A percentile compares a stretch with the other conserved stretches of the same genome.
Conservation (phyloP, 2,888 invertebrate species). For the Onchidella celtica region DNA sequence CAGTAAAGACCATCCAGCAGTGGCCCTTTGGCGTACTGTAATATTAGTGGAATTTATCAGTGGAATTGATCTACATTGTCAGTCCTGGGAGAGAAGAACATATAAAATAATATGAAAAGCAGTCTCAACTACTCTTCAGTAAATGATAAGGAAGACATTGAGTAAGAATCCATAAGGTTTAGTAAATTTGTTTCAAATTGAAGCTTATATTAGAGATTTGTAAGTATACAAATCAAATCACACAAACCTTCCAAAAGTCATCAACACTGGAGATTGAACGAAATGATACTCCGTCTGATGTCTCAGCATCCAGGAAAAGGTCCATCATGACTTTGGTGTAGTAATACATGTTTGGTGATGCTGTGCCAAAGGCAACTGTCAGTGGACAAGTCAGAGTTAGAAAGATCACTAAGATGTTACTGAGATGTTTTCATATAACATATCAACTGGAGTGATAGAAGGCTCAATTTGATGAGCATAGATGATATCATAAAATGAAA, state of each 20-base stretch:
- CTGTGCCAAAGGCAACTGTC: conserved; percentile 82
- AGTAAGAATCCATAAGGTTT: too few relatives aligned
- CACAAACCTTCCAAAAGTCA: conserved; percentile 84
- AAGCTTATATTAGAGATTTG: too few relatives aligned
- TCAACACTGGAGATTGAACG: conserved; percentile 70
- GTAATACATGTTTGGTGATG: conserved; percentile 83
- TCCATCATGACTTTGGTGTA: conserved; percentile 83
- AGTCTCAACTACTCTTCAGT: not conserved
- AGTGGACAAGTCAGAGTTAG: too few relatives aligned
- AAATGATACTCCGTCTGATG: conserved; percentile 60
- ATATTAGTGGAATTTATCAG: not conserved
- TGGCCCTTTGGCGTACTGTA: conserved; percentile 80
- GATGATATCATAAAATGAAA: too few relatives aligned
- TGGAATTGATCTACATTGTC: too few relatives aligned
- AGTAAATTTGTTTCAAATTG: too few relatives aligned
- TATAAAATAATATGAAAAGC: not conserved
- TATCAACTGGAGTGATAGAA: too few relatives aligned
- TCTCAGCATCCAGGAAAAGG: conserved; percentile 82
- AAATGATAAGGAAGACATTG: not conserved
- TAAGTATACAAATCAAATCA: too few relatives aligned
- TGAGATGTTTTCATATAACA: too few relatives aligned
- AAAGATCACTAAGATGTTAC: too few relatives aligned
- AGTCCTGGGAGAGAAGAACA: too few relatives aligned
- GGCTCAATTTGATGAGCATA: too few relatives aligned
- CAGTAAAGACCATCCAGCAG: conserved; percentile 83